phyloP scores from a whole-genome alignment of 2,888 invertebrate species.

The Sclerodermus sp. region DNA sequence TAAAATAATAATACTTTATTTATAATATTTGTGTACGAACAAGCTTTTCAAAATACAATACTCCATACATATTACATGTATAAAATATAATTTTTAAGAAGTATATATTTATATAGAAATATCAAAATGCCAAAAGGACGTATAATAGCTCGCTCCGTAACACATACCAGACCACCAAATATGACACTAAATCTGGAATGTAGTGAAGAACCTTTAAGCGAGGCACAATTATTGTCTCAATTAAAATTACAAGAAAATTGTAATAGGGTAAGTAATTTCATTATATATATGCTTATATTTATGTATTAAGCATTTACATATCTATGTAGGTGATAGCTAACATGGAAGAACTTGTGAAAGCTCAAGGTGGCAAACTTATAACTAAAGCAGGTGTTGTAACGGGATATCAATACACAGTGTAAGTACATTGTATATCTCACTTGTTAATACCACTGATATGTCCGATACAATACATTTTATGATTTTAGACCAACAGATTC shows the following conservation, averaged over 20 bases:
- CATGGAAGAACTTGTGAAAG: slow-evolving; percentile 50
- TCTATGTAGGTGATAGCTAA: slow-evolving; percentile 38
- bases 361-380: slow-evolving; percentile 47
- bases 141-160: slow-evolving; percentile 38
- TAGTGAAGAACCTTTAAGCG: slow-evolving; percentile 57
- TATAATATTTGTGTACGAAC: no score
- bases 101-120: not conserved
- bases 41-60: no score
- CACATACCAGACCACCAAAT: slow-evolving; percentile 36
- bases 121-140: slow-evolving; percentile 39
- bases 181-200: slow-evolving; percentile 58
- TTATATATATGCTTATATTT: no score
- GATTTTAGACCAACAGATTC: slow-evolving; percentile 16
- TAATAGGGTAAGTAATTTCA: slow-evolving; percentile 30
- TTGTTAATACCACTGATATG: slow-evolving; percentile 4
- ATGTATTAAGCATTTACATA: not conserved
- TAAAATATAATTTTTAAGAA: not conserved
- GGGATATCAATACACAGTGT: slow-evolving; percentile 52
- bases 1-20: no score
- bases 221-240: slow-evolving; percentile 52
- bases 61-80: not conserved
- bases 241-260: slow-evolving; percentile 58
- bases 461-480: not conserved
- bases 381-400: slow-evolving; percentile 45
- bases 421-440: slow-evolving; percentile 22